Evolutionary conservation across 2,888 invertebrate genomes (phyloP).

Genomic region (Caenorhabditis sinica): DNA sequence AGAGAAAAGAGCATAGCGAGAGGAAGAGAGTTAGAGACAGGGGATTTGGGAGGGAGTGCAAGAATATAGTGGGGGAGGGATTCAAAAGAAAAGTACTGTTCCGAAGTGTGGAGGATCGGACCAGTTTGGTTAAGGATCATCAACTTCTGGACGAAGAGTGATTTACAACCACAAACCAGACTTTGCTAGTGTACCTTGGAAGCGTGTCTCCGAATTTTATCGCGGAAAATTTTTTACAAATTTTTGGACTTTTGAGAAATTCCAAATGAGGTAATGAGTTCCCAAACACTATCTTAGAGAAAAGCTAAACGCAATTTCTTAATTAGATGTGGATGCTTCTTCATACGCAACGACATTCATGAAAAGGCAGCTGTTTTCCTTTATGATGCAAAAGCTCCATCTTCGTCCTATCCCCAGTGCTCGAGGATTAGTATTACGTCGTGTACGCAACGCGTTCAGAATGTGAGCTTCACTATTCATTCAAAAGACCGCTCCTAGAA

Average conservation of each 20-base stretch:
- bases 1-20: background rate
- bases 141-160: slow-evolving; percentile 36
- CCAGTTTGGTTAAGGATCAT: slow-evolving; percentile 48
- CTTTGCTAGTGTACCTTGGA: too few relatives aligned
- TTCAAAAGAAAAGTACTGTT: slow-evolving; percentile 27
- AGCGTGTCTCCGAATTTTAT: too few relatives aligned
- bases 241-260: too few relatives aligned
- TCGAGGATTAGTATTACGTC: slow-evolving; percentile 41
- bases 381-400: slow-evolving; percentile 53
- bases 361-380: slow-evolving; percentile 47
- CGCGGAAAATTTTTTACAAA: too few relatives aligned
- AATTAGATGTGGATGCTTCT: slow-evolving; percentile 38
- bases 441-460: slow-evolving; percentile 1
- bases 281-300: too few relatives aligned
- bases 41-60: slow-evolving; percentile 41
- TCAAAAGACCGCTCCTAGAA: slow-evolving; percentile 44
- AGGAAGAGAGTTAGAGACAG: slow-evolving; percentile 8
- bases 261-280: too few relatives aligned
- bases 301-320: slow-evolving; percentile 17
- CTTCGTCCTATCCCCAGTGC: background rate
- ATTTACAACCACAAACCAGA: too few relatives aligned
- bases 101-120: slow-evolving; percentile 21
- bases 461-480: slow-evolving; percentile 32
- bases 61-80: background rate
- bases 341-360: slow-evolving; percentile 14